Percentiles rank a stretch among this genome's conserved stretches.
Evolutionary conservation across 2,888 invertebrate species (phyloP).

Genomic region (Lepidocyrtoides sp.): DNA sequence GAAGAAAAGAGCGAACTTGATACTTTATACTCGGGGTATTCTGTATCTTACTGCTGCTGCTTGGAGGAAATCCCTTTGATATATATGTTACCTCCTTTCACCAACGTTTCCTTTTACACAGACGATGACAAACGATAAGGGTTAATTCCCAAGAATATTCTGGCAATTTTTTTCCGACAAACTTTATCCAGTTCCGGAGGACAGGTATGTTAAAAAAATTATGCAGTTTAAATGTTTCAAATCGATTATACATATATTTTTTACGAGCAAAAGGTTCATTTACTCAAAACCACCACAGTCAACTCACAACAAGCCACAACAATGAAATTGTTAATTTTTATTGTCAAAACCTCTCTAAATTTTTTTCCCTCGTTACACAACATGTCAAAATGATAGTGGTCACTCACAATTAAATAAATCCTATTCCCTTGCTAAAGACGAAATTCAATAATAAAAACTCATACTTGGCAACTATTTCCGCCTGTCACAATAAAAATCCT

Average conservation of each 20-base stretch:
- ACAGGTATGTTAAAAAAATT: not conserved
- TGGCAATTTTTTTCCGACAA: not conserved
- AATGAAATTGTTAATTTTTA: conserved; percentile 19
- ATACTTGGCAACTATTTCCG: conserved; percentile 31
- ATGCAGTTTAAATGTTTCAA: too few relatives aligned
- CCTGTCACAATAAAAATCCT: conserved; percentile 23
- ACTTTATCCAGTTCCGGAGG: conserved; percentile 15
- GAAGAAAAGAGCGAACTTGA: not conserved
- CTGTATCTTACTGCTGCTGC: conserved; percentile 5
- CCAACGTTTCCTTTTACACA: not conserved
- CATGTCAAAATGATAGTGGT: conserved; percentile 44
- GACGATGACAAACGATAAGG: not conserved
- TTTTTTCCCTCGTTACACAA: conserved; percentile 30
- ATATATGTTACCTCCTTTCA: not conserved
- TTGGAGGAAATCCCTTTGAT: conserved; percentile 32
- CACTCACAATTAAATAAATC: conserved; percentile 54
- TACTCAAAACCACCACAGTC: conserved; percentile 50
- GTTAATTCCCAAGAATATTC: not conserved
- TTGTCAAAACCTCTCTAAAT: conserved; percentile 38
- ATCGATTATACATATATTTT: not conserved
- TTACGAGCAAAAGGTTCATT: conserved; percentile 6
- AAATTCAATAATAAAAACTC: conserved; percentile 15
- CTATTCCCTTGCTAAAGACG: not conserved
- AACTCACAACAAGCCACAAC: conserved; percentile 38
- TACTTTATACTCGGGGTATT: conserved; percentile 16